Percentiles rank a stretch among this genome's conserved stretches.
Evolutionary conservation across 2,888 invertebrate genomes (phyloP).

Genomic region (Drosophila pseudotalamancana): DNA sequence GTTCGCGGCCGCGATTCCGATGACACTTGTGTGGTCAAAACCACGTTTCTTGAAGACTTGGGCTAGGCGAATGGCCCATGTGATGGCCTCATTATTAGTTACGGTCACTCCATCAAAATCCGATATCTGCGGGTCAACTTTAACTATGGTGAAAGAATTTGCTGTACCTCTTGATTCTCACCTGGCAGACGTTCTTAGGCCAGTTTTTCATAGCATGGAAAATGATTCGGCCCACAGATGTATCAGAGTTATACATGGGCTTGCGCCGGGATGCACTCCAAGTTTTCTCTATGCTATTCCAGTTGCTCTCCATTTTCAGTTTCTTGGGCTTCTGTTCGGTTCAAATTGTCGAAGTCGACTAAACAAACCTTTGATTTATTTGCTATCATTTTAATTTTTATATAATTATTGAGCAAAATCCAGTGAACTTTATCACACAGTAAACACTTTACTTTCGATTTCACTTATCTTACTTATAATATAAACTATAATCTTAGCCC

Average conservation of each 20-base stretch:
- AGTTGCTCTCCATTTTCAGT: conserved; percentile 10
- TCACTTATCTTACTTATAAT: too few species aligned
- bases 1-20: conserved; percentile 60
- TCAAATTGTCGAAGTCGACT: conserved; percentile 10
- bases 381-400: conserved; percentile 1
- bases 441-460: background rate
- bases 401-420: background rate
- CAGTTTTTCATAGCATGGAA: background rate
- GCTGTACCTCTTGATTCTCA: background rate
- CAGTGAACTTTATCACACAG: background rate
- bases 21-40: conserved; percentile 56
- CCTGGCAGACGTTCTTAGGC: background rate
- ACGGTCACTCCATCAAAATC: conserved; percentile 51
- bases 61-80: conserved; percentile 59
- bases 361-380: conserved; percentile 5
- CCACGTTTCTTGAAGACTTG: conserved; percentile 54
- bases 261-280: conserved; percentile 1
- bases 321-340: conserved; percentile 1
- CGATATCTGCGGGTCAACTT: conserved; percentile 68
- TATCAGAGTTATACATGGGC: background rate
- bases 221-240: background rate
- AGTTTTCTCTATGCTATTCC: conserved; percentile 10
- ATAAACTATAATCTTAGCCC: too few species aligned
- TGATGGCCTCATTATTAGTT: conserved; percentile 54
- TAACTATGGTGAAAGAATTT: too few species aligned